Base-by-base conservation (phyloP, 1,140 invertebrate species). In the Streblospio benedicti region DNA sequence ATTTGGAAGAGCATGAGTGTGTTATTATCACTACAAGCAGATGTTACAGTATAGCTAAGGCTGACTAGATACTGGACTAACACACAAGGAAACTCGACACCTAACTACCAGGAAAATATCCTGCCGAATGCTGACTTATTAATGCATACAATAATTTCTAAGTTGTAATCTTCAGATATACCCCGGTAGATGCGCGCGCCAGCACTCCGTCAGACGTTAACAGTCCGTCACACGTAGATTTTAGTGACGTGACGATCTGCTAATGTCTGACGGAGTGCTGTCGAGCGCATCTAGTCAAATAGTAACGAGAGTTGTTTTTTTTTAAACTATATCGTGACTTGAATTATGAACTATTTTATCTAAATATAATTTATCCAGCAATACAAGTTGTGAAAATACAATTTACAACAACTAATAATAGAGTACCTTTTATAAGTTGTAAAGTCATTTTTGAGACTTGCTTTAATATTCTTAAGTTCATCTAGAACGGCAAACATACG, bases 401-500 rank as follows among this genome's bases (percentile, higher is more conserved):
- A 52, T 52, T 54, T n/a, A 41, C 12, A 57, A 58, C 9, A 55
- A n/a, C 30, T 4, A 27, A 5, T 16, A 0, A 16, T 23, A n/a
- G 5, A 20, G 6, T 33, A 90, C 90, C 91, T 85, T 76, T 93
- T 81, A 71, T 97, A 99, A 0, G 93, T 96, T 1, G 96, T 95
- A 75, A 98, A 97, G 78, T 99, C 97, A 80, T 99, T 99, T 80
- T 97, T 98, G 0, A 99, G 93, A 68, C 92, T 95, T 0, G 94
- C 95, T 80, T 99, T 99, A 93, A 99, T 99, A 76, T 99, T 99
- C 79, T 99, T 99, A 9, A 99, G 79, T 76, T 99, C 96, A 78
- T 99, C 97, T 6, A 99, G 80, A 4, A 98, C 93, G 50, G 94
- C 95, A 83, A 99, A 98, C 95, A 99, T 99, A 77, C 99, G 99